Evolutionary conservation across 2,113 vertebrate genomes (phyloP).

Genomic region (Tursiops truncatus): DNA sequence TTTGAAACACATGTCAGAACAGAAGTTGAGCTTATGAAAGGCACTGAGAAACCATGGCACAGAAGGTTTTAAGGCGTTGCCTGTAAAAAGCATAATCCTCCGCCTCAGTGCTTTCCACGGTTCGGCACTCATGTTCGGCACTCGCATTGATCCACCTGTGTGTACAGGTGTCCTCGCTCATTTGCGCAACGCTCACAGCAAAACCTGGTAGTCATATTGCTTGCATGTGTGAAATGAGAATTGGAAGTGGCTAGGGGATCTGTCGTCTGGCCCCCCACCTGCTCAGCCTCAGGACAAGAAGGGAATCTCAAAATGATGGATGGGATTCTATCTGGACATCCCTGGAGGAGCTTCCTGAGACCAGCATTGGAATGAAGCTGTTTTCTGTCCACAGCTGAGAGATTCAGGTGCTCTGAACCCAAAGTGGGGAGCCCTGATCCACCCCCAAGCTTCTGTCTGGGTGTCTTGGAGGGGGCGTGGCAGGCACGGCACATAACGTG

Average conservation of each 20-base stretch:
- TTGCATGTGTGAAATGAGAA: background rate
- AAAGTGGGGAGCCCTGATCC: background rate
- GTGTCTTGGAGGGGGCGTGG: background rate
- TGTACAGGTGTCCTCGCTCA: background rate
- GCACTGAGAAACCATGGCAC: background rate
- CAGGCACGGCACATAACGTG: background rate
- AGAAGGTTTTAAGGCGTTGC: slow-evolving; percentile 9
- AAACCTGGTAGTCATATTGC: background rate
- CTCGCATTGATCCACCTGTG: background rate
- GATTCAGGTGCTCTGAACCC: background rate
- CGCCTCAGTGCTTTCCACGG: background rate
- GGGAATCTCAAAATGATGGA: background rate
- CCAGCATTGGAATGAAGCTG: background rate
- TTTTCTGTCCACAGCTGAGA: background rate
- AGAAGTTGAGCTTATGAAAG: slow-evolving; percentile 29
- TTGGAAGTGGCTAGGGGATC: background rate
- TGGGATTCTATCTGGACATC: background rate
- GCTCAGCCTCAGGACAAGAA: background rate
- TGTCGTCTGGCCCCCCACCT: background rate
- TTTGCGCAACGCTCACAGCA: background rate
- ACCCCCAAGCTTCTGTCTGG: background rate
- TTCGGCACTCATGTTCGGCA: no score
- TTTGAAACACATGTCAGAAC: slow-evolving; percentile 72
- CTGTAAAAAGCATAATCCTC: background rate
- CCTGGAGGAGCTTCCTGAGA: background rate